phyloP scores from a whole-genome alignment of 2,113 vertebrate genomes.

The Smithornis capensis region DNA sequence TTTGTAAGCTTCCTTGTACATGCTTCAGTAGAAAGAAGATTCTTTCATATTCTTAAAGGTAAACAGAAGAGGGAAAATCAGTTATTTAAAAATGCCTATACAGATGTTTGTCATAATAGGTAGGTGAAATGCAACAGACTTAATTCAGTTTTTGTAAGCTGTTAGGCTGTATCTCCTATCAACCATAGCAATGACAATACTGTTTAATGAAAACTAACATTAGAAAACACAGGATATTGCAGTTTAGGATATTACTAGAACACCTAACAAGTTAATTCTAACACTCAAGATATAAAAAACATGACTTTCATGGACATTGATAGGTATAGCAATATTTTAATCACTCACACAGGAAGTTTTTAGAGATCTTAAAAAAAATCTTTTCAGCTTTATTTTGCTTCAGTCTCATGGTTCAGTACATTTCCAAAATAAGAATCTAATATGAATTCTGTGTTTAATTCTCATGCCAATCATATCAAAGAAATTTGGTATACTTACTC shows the following conservation, averaged over 20 bases:
- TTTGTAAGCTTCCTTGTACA: constrained; percentile 92
- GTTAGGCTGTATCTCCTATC: not conserved
- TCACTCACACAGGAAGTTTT: not conserved
- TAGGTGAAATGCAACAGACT: not conserved
- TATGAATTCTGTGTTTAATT: not conserved
- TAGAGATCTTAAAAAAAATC: not conserved
- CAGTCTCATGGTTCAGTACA: not conserved
- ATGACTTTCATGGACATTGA: not conserved
- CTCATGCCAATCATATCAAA: not conserved
- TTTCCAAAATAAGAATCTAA: not conserved
- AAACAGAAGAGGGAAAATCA: constrained; percentile 23
- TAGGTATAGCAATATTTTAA: not conserved
- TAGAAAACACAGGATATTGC: not conserved
- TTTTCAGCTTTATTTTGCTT: not conserved
- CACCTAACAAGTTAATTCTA: not conserved
- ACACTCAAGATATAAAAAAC: not conserved
- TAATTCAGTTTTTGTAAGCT: not conserved
- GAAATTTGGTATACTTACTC: constrained; percentile 78
- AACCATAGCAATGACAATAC: not conserved
- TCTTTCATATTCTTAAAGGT: constrained; percentile 86
- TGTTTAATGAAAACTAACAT: not conserved
- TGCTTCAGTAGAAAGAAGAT: constrained; percentile 96
- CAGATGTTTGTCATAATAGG: not conserved
- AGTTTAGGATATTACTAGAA: not conserved
- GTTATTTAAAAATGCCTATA: not conserved